These are phyloP conservation scores for Catharus ustulatus DNA, from an alignment of 2,797 vertebrate genomes.

Conservation along the genomic window DNA sequence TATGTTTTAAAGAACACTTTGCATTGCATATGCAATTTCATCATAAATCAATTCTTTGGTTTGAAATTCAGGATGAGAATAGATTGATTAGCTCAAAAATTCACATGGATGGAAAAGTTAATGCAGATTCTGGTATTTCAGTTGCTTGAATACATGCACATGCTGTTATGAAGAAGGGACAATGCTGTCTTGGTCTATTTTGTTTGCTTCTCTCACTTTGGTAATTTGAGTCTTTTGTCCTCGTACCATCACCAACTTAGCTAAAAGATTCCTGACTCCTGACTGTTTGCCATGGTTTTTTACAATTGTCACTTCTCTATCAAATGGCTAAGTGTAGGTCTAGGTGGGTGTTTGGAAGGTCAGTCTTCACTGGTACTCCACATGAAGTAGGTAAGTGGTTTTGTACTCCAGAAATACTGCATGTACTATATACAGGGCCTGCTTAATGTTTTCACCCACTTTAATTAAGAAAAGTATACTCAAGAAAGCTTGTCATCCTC, in stretches of 20 bases:
- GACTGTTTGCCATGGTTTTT: background rate
- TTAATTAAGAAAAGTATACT: background rate
- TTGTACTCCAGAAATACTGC: background rate
- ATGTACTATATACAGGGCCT: fast-evolving
- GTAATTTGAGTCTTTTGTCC: background rate
- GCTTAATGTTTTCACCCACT: background rate
- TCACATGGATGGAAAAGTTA: background rate
- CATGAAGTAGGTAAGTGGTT: background rate
- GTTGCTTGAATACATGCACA: background rate
- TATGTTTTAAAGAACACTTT: background rate
- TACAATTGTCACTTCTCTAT: background rate
- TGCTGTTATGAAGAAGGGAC: background rate
- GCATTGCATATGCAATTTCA: background rate
- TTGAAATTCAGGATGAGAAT: background rate
- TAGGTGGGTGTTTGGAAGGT: background rate
- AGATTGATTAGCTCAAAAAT: background rate
- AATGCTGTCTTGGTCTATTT: fast-evolving
- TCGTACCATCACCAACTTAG: background rate
- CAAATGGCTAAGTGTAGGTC: background rate
- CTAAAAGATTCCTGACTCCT: background rate
- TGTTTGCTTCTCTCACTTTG: background rate
- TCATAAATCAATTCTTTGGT: background rate
- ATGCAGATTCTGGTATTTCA: background rate
- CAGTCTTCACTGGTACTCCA: background rate
- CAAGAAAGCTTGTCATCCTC: background rate